These are phyloP conservation scores for Noctuana brunneofusca DNA, from an alignment of 2,888 invertebrate genomes.

Conservation along the genomic window DNA sequence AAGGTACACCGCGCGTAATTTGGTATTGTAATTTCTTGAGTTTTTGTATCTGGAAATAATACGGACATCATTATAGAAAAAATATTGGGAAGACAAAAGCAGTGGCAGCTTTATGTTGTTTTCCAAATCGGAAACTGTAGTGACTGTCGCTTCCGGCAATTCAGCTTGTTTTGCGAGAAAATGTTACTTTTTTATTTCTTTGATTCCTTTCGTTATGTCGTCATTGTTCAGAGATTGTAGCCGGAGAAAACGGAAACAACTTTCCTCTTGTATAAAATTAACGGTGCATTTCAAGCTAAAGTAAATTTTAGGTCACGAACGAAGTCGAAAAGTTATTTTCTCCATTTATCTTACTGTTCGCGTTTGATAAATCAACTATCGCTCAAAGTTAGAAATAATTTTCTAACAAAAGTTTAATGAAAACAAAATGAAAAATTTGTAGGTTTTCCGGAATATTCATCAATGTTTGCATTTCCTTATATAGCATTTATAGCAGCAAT, in stretches of 20 bases:
- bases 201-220: constrained; percentile 38
- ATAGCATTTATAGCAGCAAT: no score
- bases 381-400: no score
- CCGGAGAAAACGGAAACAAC: constrained; percentile 22
- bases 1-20: constrained; percentile 11
- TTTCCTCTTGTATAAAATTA: constrained; percentile 22
- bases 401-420: no score
- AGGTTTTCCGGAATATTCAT: no score
- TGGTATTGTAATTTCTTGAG: constrained; percentile 31
- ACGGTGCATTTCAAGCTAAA: constrained; percentile 23
- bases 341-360: no score
- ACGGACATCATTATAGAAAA: constrained; percentile 67
- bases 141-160: constrained; percentile 67
- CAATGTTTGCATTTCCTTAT: no score
- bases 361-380: no score
- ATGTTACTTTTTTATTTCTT: constrained; percentile 42
- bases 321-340: constrained; percentile 9
- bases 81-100: constrained; percentile 62
- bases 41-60: constrained; percentile 51
- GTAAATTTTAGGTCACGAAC: constrained; percentile 10
- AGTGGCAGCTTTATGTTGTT: constrained; percentile 72
- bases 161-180: constrained; percentile 68
- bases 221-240: constrained; percentile 37
- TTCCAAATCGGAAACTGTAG: constrained; percentile 73
- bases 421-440: no score